These are phyloP conservation scores for Oreonectes daqikongensis DNA, from an alignment of 2,797 vertebrate species.

Conservation along the genomic window DNA sequence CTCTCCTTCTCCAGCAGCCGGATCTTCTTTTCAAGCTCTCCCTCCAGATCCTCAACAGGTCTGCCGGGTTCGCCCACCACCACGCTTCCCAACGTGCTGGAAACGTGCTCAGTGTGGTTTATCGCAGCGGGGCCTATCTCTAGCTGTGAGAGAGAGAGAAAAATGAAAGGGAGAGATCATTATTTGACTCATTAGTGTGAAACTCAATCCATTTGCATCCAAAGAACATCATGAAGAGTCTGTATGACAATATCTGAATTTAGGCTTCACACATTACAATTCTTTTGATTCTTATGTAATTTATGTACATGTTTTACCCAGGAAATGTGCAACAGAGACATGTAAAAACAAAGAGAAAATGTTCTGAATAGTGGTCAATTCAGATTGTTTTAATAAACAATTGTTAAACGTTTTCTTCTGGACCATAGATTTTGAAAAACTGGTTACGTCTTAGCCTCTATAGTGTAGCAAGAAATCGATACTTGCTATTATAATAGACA, in stretches of 20 bases:
- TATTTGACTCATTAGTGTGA: not conserved
- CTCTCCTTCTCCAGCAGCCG: slow-evolving; percentile 78
- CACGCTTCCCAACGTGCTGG: slow-evolving; percentile 44
- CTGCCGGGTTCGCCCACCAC: slow-evolving; percentile 54
- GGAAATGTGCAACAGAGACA: slow-evolving; percentile 1
- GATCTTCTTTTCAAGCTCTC: slow-evolving; percentile 78
- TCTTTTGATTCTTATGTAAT: slow-evolving; percentile 40
- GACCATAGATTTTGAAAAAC: too few species aligned
- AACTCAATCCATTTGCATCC: not conserved
- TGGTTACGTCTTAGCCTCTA: too few species aligned
- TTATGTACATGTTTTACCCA: slow-evolving; percentile 38
- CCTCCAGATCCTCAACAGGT: slow-evolving; percentile 79
- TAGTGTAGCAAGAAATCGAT: too few species aligned
- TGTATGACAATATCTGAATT: not conserved
- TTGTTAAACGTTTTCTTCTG: too few species aligned
- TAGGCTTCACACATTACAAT: not conserved
- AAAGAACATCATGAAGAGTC: not conserved
- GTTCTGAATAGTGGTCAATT: too few species aligned
- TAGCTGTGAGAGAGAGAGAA: slow-evolving; percentile 58
- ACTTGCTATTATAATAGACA: too few species aligned
- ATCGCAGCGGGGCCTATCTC: slow-evolving; percentile 76
- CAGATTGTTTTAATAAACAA: too few species aligned
- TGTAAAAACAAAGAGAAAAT: too few species aligned
- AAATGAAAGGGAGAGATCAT: not conserved
- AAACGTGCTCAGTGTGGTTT: slow-evolving; percentile 71